phyloP scores from a whole-genome alignment of 2,797 vertebrate genomes.

The Gymnothorax javanicus region DNA sequence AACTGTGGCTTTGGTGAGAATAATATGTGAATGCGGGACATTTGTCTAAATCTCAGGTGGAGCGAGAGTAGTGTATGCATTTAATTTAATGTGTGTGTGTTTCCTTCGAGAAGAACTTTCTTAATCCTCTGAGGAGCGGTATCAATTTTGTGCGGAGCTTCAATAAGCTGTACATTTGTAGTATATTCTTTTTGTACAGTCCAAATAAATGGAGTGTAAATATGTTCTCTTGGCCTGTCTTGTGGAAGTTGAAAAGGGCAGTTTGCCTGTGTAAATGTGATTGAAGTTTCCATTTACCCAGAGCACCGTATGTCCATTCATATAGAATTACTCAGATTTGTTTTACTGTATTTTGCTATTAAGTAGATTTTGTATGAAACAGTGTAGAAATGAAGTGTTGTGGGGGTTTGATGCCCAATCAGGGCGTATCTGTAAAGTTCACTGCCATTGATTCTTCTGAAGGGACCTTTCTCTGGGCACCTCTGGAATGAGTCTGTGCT shows the following conservation, averaged over 20 bases:
- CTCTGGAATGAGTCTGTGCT: too few species aligned
- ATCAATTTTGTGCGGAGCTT: conserved; percentile 11
- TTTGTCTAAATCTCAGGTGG: conserved; percentile 21
- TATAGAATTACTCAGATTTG: too few species aligned
- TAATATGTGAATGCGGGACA: not conserved
- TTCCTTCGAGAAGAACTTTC: not conserved
- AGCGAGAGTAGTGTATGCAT: conserved; percentile 8
- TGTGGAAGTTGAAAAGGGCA: not conserved
- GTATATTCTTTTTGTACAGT: conserved; percentile 41
- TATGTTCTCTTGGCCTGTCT: not conserved
- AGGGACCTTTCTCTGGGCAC: too few species aligned
- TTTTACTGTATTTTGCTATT: too few species aligned
- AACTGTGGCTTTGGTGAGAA: not conserved
- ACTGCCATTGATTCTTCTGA: too few species aligned
- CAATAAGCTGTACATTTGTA: conserved; percentile 49
- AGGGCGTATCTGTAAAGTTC: too few species aligned
- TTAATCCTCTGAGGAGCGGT: conserved; percentile 15
- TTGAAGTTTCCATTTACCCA: too few species aligned
- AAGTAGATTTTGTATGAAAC: too few species aligned
- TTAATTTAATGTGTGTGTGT: conserved; percentile 30
- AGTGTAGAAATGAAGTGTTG: too few species aligned
- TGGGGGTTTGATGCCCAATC: too few species aligned
- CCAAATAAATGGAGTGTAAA: conserved; percentile 17
- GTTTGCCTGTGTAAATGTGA: too few species aligned
- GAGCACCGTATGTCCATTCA: too few species aligned